These are phyloP conservation scores for Clostera curtula DNA, from an alignment of 2,888 invertebrate genomes.

Conservation along the genomic window DNA sequence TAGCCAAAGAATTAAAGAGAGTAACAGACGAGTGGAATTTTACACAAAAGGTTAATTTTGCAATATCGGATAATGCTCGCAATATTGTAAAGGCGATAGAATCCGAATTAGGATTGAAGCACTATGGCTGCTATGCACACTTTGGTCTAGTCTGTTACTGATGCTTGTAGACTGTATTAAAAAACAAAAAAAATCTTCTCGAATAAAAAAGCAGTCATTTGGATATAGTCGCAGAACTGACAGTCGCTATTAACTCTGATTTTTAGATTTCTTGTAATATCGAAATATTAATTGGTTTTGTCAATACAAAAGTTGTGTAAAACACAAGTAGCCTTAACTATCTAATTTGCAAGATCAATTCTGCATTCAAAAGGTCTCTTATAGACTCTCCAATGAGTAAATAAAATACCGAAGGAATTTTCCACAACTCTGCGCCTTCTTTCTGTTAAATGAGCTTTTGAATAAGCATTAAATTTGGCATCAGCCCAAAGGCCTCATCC, in stretches of 20 bases:
- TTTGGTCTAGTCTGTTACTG: not conserved
- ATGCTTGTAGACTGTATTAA: not conserved
- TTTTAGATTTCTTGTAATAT: no score
- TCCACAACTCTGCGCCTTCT: slow-evolving; percentile 8
- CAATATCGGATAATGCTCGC: not conserved
- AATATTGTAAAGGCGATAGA: not conserved
- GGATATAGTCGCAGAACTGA: no score
- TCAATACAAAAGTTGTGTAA: slow-evolving; percentile 4
- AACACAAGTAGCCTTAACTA: slow-evolving; percentile 5
- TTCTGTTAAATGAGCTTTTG: slow-evolving; percentile 1
- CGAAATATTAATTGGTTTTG: no score
- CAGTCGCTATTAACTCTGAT: no score
- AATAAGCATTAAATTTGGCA: slow-evolving; percentile 10
- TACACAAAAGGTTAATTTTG: not conserved
- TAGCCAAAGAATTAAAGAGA: not conserved
- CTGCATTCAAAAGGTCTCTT: slow-evolving; percentile 7
- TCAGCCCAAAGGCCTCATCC: slow-evolving; percentile 12
- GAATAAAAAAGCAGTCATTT: no score
- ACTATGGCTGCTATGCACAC: not conserved
- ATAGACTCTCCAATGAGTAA: slow-evolving; percentile 6
- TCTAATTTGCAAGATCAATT: slow-evolving; percentile 4
- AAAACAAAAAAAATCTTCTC: no score
- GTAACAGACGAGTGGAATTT: not conserved
- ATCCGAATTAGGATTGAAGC: not conserved
- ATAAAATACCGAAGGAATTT: slow-evolving; percentile 5